phyloP scores from a whole-genome alignment of 2,888 invertebrate genomes.

The Cephus pygmeus region DNA sequence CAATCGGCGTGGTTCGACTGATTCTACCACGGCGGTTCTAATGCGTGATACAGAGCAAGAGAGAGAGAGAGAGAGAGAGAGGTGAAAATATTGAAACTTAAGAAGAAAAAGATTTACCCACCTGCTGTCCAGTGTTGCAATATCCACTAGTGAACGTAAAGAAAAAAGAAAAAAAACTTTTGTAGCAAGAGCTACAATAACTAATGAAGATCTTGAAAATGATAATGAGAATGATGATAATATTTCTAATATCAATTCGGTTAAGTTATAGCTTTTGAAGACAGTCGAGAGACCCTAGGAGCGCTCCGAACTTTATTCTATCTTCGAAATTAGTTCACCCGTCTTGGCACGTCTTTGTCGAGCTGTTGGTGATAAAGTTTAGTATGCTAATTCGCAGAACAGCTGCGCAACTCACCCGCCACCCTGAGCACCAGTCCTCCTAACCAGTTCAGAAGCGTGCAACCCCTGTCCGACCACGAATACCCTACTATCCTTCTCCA shows the following conservation, averaged over 20 bases:
- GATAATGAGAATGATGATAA: slow-evolving; percentile 31
- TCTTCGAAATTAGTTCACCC: slow-evolving; percentile 66
- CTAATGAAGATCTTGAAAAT: neutral
- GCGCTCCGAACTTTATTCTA: slow-evolving; percentile 63
- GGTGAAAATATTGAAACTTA: neutral
- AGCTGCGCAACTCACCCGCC: slow-evolving; percentile 56
- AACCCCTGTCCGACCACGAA: neutral
- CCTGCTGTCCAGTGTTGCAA: neutral
- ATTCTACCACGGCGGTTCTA: neutral
- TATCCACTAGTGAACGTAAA: neutral
- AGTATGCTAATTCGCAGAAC: slow-evolving; percentile 66
- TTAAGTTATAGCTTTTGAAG: slow-evolving; percentile 49
- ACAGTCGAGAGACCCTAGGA: slow-evolving; percentile 18
- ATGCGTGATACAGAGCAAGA: neutral
- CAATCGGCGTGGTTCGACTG: neutral
- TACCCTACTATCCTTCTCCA: neutral
- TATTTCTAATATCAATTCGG: slow-evolving; percentile 49
- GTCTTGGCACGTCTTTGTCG: slow-evolving; percentile 66
- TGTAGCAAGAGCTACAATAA: neutral
- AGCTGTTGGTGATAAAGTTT: slow-evolving; percentile 66
- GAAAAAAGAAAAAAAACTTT: neutral
- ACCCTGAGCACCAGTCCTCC: slow-evolving; percentile 24
- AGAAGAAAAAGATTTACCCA: neutral
- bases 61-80: no score
- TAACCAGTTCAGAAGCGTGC: neutral